Evolutionary conservation across 2,113 vertebrate genomes (phyloP).

Genomic region (Pogona vitticeps): DNA sequence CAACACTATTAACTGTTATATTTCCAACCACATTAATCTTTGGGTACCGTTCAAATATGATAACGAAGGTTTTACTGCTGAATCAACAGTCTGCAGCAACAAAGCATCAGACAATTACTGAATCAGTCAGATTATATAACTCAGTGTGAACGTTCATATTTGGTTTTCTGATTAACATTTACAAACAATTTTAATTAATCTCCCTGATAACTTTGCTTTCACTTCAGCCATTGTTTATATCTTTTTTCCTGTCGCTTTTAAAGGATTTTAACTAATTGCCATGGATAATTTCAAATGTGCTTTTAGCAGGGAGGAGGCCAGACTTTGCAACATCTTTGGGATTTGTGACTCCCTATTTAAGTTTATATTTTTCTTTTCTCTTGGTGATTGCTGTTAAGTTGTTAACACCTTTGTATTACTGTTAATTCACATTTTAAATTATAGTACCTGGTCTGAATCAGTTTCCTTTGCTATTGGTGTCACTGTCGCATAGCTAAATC

Average conservation of each 20-base stretch:
- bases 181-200: constrained; percentile 38
- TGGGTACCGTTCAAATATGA: constrained; percentile 4
- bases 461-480: not conserved
- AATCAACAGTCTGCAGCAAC: constrained; percentile 32
- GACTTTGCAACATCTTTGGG: too few species aligned
- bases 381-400: too few species aligned
- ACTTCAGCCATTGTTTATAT: constrained; percentile 11
- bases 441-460: too few species aligned
- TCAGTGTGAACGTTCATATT: constrained; percentile 34
- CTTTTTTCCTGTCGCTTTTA: constrained; percentile 21
- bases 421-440: too few species aligned
- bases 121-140: constrained; percentile 37
- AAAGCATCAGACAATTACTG: constrained; percentile 43
- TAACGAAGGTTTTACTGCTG: constrained; percentile 18
- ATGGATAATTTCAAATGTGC: not conserved
- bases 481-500: not conserved
- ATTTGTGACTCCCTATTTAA: too few species aligned
- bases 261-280: not conserved
- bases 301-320: not conserved
- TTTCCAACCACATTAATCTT: constrained; percentile 33
- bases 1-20: constrained; percentile 15
- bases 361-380: too few species aligned
- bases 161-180: constrained; percentile 22
- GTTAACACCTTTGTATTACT: too few species aligned
- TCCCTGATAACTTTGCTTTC: constrained; percentile 17